phyloP scores from a whole-genome alignment of 2,113 vertebrate species.

The Phyllopteryx taeniolatus region DNA sequence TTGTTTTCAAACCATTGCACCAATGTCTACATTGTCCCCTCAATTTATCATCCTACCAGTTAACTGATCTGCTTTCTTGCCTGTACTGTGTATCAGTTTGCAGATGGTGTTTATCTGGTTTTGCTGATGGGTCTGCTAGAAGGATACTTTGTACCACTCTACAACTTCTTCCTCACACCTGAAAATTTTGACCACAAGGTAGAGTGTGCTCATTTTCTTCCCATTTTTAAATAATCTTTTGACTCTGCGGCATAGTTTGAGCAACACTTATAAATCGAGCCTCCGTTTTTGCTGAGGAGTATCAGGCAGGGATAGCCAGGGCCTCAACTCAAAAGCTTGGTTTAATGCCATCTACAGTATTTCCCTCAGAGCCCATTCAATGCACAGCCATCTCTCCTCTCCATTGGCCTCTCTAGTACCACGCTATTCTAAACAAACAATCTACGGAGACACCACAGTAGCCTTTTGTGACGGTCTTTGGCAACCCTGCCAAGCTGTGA shows the following conservation, averaged over 20 bases:
- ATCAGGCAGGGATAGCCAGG: slow-evolving; percentile 26
- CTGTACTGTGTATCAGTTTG: slow-evolving; percentile 79
- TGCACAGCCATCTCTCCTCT: slow-evolving; percentile 39
- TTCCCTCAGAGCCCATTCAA: slow-evolving; percentile 45
- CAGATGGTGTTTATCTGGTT: slow-evolving; percentile 96
- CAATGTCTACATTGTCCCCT: neutral
- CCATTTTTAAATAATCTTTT: slow-evolving; percentile 5
- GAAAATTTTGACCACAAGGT: slow-evolving; percentile 99
- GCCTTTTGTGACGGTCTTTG: slow-evolving; percentile 65
- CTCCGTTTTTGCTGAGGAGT: slow-evolving; percentile 40
- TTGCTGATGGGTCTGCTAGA: slow-evolving; percentile 95
- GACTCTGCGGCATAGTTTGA: slow-evolving; percentile 26
- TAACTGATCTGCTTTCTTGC: neutral
- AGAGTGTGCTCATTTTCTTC: neutral
- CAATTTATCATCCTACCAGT: neutral
- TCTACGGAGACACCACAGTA: slow-evolving; percentile 60
- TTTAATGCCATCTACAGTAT: slow-evolving; percentile 46
- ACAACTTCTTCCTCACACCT: slow-evolving; percentile 97
- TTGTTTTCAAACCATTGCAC: neutral
- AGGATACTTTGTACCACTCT: slow-evolving; percentile 93
- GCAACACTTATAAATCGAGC: slow-evolving; percentile 29
- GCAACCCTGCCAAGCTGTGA: slow-evolving; percentile 60
- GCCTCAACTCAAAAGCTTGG: slow-evolving; percentile 44
- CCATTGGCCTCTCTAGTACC: slow-evolving; percentile 43
- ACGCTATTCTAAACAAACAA: slow-evolving; percentile 62